Evolutionary conservation across 64 coral and sea anemone genomes (phyloP).

Genomic region (Orbicella faveolata): DNA sequence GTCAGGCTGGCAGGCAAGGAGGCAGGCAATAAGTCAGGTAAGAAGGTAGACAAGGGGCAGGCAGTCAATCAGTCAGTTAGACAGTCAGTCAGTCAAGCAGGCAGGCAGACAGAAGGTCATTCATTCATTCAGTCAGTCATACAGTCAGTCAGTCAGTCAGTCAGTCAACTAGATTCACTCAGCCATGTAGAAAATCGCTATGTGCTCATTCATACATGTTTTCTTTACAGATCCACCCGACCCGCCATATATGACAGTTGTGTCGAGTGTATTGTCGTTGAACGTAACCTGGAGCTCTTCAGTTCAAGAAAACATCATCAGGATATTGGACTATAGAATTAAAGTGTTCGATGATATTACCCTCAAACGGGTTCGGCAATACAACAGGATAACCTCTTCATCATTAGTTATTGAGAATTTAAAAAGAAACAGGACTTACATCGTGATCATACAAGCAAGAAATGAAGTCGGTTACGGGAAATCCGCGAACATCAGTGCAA

Average conservation of each 20-base stretch:
- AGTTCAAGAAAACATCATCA: constrained; percentile 5
- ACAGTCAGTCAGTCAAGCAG: neutral
- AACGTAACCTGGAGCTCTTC: constrained; percentile 15
- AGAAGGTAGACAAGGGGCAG: neutral
- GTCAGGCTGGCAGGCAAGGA: too few relatives aligned
- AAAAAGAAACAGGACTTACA: constrained; percentile 20
- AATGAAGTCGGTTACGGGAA: constrained; percentile 28
- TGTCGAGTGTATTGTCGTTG: neutral
- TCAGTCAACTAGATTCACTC: neutral
- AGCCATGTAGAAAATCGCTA: neutral
- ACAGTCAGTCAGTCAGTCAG: neutral
- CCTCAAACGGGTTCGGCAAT: neutral
- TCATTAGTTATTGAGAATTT: neutral
- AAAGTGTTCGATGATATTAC: neutral
- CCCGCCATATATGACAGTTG: neutral
- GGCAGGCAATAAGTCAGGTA: neutral
- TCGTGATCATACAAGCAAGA: constrained; percentile 7
- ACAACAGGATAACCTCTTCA: neutral
- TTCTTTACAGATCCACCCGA: constrained; percentile 18
- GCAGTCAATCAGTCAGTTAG: neutral
- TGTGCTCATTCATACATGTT: neutral
- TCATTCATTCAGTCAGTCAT: neutral
- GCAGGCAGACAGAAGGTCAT: neutral
- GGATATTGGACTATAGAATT: constrained; percentile 5
- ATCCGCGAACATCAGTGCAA: constrained; percentile 12